These are phyloP conservation scores for Donacobius atricapilla DNA, from an alignment of 2,113 vertebrate genomes.

Conservation along the genomic window DNA sequence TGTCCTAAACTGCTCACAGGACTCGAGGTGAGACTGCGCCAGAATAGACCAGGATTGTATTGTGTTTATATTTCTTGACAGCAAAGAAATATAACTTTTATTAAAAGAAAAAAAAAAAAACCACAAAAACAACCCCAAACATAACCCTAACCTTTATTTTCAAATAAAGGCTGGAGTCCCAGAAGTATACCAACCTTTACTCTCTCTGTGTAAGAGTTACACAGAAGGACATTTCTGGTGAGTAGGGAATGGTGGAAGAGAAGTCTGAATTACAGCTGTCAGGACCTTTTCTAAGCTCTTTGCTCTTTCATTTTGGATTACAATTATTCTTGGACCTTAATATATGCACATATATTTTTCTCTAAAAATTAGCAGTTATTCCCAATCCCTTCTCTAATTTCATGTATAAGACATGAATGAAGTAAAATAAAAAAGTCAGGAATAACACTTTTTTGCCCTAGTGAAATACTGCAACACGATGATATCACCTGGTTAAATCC, in stretches of 20 bases:
- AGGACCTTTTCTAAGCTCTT: not conserved
- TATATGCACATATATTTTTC: not conserved
- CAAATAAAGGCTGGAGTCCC: not conserved
- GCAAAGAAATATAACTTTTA: not conserved
- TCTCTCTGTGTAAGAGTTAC: not conserved
- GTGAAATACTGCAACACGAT: not conserved
- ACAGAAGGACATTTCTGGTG: not conserved
- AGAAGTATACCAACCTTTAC: not conserved
- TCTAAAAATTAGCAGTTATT: not conserved
- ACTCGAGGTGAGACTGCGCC: not conserved
- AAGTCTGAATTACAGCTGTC: not conserved
- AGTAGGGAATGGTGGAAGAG: not conserved
- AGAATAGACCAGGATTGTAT: accelerated
- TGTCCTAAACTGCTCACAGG: not conserved
- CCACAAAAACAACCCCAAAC: no score
- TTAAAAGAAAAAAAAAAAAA: not conserved
- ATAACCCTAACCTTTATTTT: not conserved
- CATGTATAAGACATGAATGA: not conserved
- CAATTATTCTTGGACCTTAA: not conserved
- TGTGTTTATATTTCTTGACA: not conserved
- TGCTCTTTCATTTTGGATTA: not conserved
- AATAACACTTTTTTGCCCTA: not conserved
- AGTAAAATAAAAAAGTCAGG: not conserved
- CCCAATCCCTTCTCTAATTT: not conserved
- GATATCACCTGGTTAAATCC: conserved; percentile 20